Conservation (phyloP, 2,888 invertebrate genomes). For the Conchocele bisecta region DNA sequence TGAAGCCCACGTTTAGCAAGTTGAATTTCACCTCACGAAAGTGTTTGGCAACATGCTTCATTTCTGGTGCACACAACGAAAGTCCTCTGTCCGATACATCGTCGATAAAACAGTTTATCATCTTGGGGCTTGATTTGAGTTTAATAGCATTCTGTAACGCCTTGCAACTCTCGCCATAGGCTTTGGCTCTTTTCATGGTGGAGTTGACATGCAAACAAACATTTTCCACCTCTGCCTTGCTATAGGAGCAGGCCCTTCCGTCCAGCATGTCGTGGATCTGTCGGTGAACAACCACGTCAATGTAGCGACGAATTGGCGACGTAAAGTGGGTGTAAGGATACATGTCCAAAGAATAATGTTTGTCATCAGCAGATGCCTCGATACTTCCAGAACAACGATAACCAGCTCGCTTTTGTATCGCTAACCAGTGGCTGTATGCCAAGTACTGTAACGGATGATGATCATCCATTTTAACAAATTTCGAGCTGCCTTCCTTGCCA, state of each 20-base stretch:
- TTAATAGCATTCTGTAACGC: not conserved
- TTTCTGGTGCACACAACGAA: conserved; percentile 53
- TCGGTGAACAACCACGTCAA: conserved; percentile 57
- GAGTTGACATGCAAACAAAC: conserved; percentile 60
- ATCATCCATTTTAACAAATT: conserved; percentile 45
- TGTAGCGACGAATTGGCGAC: conserved; percentile 60
- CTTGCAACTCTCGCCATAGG: conserved; percentile 37
- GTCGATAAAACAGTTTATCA: conserved; percentile 53
- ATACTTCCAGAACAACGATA: conserved; percentile 40
- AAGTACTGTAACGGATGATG: conserved; percentile 54
- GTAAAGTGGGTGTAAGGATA: conserved; percentile 62
- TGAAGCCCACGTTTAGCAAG: conserved; percentile 51
- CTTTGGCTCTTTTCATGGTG: conserved; percentile 54
- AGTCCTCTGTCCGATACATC: conserved; percentile 53
- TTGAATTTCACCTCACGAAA: conserved; percentile 54
- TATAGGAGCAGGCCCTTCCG: conserved; percentile 49
- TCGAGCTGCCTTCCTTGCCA: conserved; percentile 7
- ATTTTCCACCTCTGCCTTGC: conserved; percentile 48
- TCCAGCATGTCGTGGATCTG: conserved; percentile 57
- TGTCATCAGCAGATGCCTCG: no score
- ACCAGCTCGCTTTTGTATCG: conserved; percentile 50
- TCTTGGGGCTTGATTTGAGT: not conserved
- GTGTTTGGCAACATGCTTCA: conserved; percentile 38
- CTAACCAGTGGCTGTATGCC: conserved; percentile 49
- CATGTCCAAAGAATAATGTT: no score